These are phyloP conservation scores for Caretta caretta DNA, from an alignment of 2,113 vertebrate species.

Conservation along the genomic window DNA sequence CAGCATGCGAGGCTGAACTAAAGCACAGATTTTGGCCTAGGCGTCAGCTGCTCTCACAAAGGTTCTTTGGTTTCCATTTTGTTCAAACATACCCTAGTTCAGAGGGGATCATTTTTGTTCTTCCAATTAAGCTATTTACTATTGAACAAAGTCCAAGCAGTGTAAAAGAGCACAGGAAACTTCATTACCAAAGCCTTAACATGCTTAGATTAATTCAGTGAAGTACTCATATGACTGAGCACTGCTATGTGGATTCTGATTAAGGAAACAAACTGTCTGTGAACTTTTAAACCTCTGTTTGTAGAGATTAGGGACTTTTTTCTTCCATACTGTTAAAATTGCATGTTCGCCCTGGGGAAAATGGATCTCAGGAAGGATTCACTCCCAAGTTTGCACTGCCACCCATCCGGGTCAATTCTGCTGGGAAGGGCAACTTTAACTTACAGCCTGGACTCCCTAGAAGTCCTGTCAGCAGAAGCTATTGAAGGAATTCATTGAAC, in stretches of 20 bases:
- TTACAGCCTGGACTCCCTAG: not conserved
- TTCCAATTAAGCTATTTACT: slow-evolving; percentile 47
- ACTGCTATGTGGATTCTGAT: slow-evolving; percentile 14
- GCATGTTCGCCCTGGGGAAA: not conserved
- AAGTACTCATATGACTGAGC: slow-evolving; percentile 39
- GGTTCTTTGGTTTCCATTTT: not conserved
- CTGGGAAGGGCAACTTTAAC: not conserved
- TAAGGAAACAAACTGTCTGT: not conserved
- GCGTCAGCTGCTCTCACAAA: not conserved
- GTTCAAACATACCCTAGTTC: slow-evolving; percentile 21
- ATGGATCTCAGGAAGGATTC: not conserved
- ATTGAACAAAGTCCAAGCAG: slow-evolving; percentile 56
- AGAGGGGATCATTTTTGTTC: slow-evolving; percentile 6
- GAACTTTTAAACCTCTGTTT: not conserved
- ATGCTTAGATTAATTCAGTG: slow-evolving; percentile 16
- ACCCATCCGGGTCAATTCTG: not conserved
- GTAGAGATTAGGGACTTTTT: not conserved
- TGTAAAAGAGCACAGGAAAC: slow-evolving; percentile 36
- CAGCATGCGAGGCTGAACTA: not conserved
- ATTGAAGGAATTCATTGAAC: not conserved
- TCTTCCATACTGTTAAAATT: not conserved
- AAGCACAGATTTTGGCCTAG: not conserved
- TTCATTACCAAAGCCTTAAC: slow-evolving; percentile 38
- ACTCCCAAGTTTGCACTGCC: not conserved
- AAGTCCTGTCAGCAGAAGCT: not conserved